Evolutionary conservation across 2,888 invertebrate species (phyloP), one percentile per base, ranked within the genome.

Genomic region (Phragmatobia fuliginosa): DNA sequence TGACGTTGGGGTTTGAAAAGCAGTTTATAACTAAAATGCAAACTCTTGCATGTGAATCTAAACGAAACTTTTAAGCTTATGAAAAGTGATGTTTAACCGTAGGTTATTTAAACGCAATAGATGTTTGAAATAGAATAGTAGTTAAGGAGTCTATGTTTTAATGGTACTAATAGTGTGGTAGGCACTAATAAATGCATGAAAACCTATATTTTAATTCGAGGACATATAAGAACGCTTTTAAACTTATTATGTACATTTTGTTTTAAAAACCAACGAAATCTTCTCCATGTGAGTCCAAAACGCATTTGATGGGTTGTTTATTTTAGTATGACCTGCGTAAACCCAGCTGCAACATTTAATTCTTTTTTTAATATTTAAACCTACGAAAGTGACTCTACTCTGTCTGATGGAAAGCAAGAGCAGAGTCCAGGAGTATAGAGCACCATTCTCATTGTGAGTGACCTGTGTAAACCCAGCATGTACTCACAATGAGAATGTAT

Each of bases 1-100:
- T 64, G 38, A 52, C 31, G 67, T 31, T 25, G 41, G 59, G 61
- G 11, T 63, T 67, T 31, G 52, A 60, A 45, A 77, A 66, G 69
- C 56, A 61, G 58, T 64, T 71, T 64, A 67, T 67, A 61, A 38
- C 31, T 60, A 10, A 45, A 64, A 31, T 36, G 49, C 56, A 45
- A n/a, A 45, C 8, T 25, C 66, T 65, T 65, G 28, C 36, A 49
- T 32, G 49, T 63, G n/a, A 49, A 14, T 63, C n/a, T 31, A 33
- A 1, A 21, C 32, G 11, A 41, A 21, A 31, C 28, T 41, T 61
- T 41, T 62, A 21, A 18, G 18, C 4, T 28, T 11, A 31, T 62
- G 11, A 28, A 41, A 28, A 38, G 28, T 41, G 41, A 16, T 21
- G 18, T 2, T 62, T 41, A 31, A 16, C 31, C 62, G 14, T 56